Base-by-base conservation (phyloP, 2,113 vertebrate species). In the Scopus umbretta region DNA sequence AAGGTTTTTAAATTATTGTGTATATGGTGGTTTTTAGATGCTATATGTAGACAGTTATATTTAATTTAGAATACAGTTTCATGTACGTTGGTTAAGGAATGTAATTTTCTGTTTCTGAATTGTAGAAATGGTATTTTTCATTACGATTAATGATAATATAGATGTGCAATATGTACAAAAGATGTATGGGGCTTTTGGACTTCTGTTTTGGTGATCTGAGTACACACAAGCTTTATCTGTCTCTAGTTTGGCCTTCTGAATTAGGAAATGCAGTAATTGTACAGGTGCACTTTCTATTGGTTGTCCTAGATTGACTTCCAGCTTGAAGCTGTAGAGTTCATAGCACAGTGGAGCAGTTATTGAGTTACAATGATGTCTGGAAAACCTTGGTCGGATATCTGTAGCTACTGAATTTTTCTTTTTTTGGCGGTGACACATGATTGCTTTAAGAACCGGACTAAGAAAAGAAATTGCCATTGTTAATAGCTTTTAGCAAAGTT, bases 241-340 rank as follows among this genome's bases (percentile, higher is more conserved):
- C 58, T 95, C 68, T 71, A 43, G 90, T 95, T 97, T 93, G 97
- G 93, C 85, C 82, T 96, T 96, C 90, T 97, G 96, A 96, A 97
- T 96, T 95, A 97, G 97, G 97, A 97, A 97, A 98, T 97, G 93
- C 89, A 95, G 96, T 97, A 97, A 98, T 97, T 98, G 92, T 97
- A 96, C 97, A 98, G 97, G 97, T 98, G 97, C 93, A 89, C 95
- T 98, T 98, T 97, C 97, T 97, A 96, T 98, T 98, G 98, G 98
- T 96, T 98, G 91, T 96, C 96, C 96, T 98, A 98, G 97, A 96
- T 96, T 98, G 97, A 97, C 98, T 98, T 97, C 94, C 96, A 97
- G 89, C 95, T 97, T 97, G 97, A 97, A 96, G 95, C 95, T 97
- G 88, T 94, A 92, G 96, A 98, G 96, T 97, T 98, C 94, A 91